These are phyloP conservation scores for Chaenodraco wilsoni DNA, from an alignment of 2,797 vertebrate genomes.

Conservation along the genomic window DNA sequence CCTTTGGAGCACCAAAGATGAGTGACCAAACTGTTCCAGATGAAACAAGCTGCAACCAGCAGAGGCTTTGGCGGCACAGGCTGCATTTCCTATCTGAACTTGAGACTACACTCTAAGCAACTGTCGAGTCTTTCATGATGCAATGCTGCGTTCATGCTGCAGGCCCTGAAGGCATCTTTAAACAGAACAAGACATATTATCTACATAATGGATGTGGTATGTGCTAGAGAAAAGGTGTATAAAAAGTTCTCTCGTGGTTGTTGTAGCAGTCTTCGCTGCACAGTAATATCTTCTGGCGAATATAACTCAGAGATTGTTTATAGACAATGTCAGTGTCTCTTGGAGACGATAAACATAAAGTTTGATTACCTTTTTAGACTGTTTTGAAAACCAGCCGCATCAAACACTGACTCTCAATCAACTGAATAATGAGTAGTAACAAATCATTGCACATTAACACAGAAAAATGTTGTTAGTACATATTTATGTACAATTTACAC, in stretches of 20 bases:
- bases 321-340: not conserved
- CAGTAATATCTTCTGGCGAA: conserved; percentile 6
- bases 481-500: not conserved
- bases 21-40: conserved; percentile 45
- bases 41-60: conserved; percentile 29
- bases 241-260: conserved; percentile 24
- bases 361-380: not conserved
- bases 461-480: not conserved
- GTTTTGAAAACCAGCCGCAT: not conserved
- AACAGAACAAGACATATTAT: conserved; percentile 54
- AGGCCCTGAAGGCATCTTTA: conserved; percentile 46
- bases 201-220: conserved; percentile 38
- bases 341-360: not conserved
- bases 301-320: conserved; percentile 40
- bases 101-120: conserved; percentile 16
- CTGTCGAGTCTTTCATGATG: conserved; percentile 67
- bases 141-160: conserved; percentile 56
- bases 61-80: not conserved
- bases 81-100: conserved; percentile 50
- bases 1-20: conserved; percentile 21
- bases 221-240: conserved; percentile 23
- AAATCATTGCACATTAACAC: not conserved
- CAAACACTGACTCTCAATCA: not conserved
- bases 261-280: conserved; percentile 2
- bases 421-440: not conserved